Conservation (phyloP, 1,140 invertebrate genomes). For the Tetramorium simillimum region DNA sequence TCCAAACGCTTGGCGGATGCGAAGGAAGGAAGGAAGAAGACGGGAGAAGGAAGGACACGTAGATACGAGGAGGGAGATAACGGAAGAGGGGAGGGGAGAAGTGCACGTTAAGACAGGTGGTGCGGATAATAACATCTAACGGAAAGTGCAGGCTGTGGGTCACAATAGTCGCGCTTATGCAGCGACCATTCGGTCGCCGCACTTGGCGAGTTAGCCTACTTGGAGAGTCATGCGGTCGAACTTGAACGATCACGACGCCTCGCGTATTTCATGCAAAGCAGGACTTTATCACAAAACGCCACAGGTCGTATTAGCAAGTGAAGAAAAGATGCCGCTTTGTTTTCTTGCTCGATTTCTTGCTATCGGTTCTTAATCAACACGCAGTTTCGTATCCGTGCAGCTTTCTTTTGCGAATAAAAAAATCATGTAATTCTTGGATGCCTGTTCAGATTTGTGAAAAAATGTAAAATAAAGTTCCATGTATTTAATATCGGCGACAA, state of each 20-base stretch:
- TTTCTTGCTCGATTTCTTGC: background rate
- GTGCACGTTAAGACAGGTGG: constrained; percentile 71
- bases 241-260: background rate
- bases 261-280: constrained; percentile 8
- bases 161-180: constrained; percentile 57
- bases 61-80: constrained; percentile 64
- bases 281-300: background rate
- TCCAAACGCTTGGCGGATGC: constrained; percentile 12
- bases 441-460: background rate
- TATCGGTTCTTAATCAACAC: background rate
- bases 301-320: background rate
- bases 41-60: constrained; percentile 14
- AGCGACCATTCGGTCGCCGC: constrained; percentile 8
- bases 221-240: constrained; percentile 16
- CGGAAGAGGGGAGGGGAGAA: constrained; percentile 60
- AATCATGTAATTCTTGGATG: background rate
- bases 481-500: background rate
- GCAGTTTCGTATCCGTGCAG: background rate
- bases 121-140: constrained; percentile 73
- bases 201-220: constrained; percentile 40
- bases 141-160: constrained; percentile 68
- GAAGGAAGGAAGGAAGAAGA: background rate
- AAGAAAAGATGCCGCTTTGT: background rate
- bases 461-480: background rate
- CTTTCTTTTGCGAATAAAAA: background rate